Conservation (phyloP, 2,113 vertebrate genomes). For the Aleadryas rufinucha region DNA sequence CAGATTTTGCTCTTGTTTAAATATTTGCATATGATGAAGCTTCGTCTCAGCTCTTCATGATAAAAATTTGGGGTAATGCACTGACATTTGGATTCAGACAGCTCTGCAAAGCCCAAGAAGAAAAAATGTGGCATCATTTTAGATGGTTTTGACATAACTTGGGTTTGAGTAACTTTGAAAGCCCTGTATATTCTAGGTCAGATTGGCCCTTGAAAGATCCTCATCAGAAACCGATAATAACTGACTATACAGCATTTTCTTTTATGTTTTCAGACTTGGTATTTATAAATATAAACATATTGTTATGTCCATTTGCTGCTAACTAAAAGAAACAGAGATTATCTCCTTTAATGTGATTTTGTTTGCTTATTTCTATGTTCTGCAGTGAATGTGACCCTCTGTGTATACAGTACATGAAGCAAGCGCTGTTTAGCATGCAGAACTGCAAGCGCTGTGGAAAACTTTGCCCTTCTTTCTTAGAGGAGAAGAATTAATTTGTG, state of each 20-base stretch:
- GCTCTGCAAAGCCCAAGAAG: background rate
- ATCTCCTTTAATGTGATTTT: constrained; percentile 60
- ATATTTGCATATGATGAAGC: background rate
- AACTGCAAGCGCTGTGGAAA: background rate
- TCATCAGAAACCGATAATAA: background rate
- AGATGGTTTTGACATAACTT: background rate
- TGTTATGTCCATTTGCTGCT: constrained; percentile 18
- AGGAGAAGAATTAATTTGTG: constrained; percentile 47
- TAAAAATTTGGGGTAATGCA: background rate
- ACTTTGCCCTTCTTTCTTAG: constrained; percentile 37
- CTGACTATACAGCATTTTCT: background rate
- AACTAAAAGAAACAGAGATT: constrained; percentile 48
- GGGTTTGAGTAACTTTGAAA: background rate
- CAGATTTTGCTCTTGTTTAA: background rate
- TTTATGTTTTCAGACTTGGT: background rate
- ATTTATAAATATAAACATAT: constrained; percentile 40
- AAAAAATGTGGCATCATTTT: background rate
- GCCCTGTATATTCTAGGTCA: background rate
- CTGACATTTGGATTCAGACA: background rate
- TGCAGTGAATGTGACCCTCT: constrained; percentile 43
- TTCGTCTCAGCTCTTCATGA: background rate
- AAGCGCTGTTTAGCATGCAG: constrained; percentile 2
- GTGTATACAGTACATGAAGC: constrained; percentile 1
- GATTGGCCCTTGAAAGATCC: background rate
- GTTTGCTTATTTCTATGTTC: constrained; percentile 36